A percentile compares a stretch with the other conserved stretches of the same genome.
Evolutionary conservation across 1,140 invertebrate species (phyloP).

Genomic region (Dryas iulia): DNA sequence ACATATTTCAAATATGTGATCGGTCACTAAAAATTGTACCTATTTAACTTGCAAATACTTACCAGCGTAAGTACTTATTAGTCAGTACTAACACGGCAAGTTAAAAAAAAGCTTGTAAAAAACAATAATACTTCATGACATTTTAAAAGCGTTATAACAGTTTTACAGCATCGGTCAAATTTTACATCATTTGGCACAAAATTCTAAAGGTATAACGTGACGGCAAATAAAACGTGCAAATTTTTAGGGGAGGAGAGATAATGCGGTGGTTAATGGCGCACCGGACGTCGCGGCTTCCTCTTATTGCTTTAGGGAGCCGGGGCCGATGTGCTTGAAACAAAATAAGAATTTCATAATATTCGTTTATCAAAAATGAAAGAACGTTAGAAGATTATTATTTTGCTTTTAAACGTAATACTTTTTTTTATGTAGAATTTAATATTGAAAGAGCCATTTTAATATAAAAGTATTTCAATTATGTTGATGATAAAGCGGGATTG

Average conservation of each 20-base stretch:
- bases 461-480: neutral
- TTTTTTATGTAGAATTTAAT: neutral
- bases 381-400: neutral
- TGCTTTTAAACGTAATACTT: neutral
- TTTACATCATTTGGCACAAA: conserved; percentile 3
- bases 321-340: conserved; percentile 10
- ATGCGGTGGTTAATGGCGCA: conserved; percentile 56
- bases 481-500: neutral
- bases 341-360: conserved; percentile 14
- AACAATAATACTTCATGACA: neutral
- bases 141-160: neutral
- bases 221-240: conserved; percentile 37
- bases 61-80: no score
- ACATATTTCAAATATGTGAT: no score
- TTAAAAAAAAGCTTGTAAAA: neutral
- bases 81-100: no score
- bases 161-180: neutral
- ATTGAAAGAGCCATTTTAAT: neutral
- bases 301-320: conserved; percentile 40
- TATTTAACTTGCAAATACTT: no score
- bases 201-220: conserved; percentile 21
- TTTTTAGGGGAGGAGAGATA: conserved; percentile 57
- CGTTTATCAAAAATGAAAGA: conserved; percentile 5
- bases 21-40: no score
- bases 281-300: conserved; percentile 48